phyloP scores from a whole-genome alignment of 1,140 invertebrate species.

The Dreissena rostriformis region DNA sequence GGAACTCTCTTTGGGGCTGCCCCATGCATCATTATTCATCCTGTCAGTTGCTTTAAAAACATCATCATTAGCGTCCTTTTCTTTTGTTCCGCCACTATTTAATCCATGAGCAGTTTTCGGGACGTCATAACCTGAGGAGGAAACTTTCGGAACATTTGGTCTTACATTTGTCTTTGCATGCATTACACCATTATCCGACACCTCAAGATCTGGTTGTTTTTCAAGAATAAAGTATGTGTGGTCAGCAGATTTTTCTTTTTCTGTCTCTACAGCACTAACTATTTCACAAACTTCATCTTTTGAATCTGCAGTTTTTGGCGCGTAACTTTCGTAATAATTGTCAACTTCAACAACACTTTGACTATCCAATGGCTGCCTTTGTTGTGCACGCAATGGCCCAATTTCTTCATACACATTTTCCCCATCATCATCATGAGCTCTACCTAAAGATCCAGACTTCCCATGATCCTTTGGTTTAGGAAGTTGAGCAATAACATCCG shows the following conservation, averaged over 20 bases:
- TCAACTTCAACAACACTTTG: conserved; percentile 20
- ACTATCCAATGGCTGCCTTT: background rate
- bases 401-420: background rate
- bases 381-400: background rate
- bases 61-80: too few species aligned
- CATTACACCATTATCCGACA: too few species aligned
- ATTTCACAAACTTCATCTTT: conserved; percentile 7
- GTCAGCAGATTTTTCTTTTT: conserved; percentile 18
- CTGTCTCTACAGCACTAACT: too few species aligned
- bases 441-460: background rate
- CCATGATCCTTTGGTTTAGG: conserved; percentile 12
- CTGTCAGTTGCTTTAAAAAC: too few species aligned
- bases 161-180: too few species aligned
- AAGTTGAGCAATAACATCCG: background rate
- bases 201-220: background rate
- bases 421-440: background rate
- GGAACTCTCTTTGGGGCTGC: too few species aligned
- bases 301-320: background rate
- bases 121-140: too few species aligned
- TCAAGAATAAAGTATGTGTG: conserved; percentile 48
- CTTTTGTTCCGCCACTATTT: too few species aligned
- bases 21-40: too few species aligned
- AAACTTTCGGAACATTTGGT: too few species aligned
- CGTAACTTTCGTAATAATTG: conserved; percentile 1
- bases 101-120: too few species aligned